Evolutionary conservation across 2,797 vertebrate genomes (phyloP), one percentile per base, ranked within the genome.

Genomic region (Bradypus variegatus): DNA sequence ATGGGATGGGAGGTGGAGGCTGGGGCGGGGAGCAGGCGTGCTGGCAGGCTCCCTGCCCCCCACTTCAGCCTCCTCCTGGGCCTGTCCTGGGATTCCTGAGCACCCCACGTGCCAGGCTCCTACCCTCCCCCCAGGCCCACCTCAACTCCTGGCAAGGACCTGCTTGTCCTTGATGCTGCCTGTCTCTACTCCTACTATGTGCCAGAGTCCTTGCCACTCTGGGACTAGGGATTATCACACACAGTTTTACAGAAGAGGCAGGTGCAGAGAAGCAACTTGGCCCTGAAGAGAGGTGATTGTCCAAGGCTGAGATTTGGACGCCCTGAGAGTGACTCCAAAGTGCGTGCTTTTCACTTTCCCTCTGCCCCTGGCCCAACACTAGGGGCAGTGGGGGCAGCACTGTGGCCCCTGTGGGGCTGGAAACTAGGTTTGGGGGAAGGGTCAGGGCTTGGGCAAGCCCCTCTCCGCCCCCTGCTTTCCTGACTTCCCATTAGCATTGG

Each of bases 221-320:
- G 36, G 62, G 41, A 9, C 11, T 2, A 10, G 29, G 48, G 19
- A 3, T 8, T 29, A 5, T 2, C 1, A 1, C 1, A 3, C 7
- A 29, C 33, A 29, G 0, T 27, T 31, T 36, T 8, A 23, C 16
- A 58, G 65, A 41, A 9, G 38, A 62, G 23, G 55, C 18, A 82
- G 64, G 48, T 8, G 81, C 33, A 79, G 90, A 72, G 76, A 38
- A 75, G 45, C 38, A 6, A 1, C 19, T 25, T 58, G 48, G 45
- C 33, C 21, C n/a, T 27, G 23, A 55, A 67, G 38, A 36, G 50
- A 10, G 38, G 25, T 15, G 9, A n/a, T 2, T 1, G 27, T 5
- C 55, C 33, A 10, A 29, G 18, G 1, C 50, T 5, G 11, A 78
- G 29, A 23, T 14, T 10, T 0, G 14, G n/a, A 36, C 31, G 38